Base-by-base conservation (phyloP, 2,113 vertebrate genomes). In the Lampris incognitus region DNA sequence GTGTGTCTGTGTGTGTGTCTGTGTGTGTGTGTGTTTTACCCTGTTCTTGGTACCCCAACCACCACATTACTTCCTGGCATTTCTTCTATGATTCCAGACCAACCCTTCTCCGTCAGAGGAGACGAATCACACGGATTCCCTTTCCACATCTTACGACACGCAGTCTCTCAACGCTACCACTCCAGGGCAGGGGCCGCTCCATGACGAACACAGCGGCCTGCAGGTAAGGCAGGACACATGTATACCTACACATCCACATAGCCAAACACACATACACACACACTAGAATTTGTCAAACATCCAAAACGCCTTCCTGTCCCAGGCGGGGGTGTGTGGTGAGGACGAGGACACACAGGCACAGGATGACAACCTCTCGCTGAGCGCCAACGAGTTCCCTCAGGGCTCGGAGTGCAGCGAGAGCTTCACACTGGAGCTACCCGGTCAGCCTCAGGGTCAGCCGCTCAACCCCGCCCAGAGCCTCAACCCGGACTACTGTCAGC, bases 81-180 rank as follows among this genome's bases (percentile, higher is more conserved):
- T 37, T 84, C 78, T 68, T 81, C 72, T 72, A 24, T 24, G 75
- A 5, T 89, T 92, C 66, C 89, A 99, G 98, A 98, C 97, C n/a
- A 96, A 94, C 75, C 96, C 97, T 36, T 98, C 97, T 65, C 97
- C 97, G 38, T 97, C 96, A 8, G 98, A 99, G 73, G 97, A 98
- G 90, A 92, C 95, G 59, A 96, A 95, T 84, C 95, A 96, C 84
- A 95, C 96, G 24, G 96, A 97, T 73, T 95, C 96, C 9, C 93
- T 98, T 56, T 95, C 95, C 24, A 94, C 95, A 0, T 95, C 96
- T 42, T 97, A 96, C 39, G 96, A 97, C 78, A 93, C 94, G 37
- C 95, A 91, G 52, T 94, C 96, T 76, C 87, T 97, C 42, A 95
- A 87, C 63, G 93, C 95, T 61, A 94, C 94, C 91, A 94, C 96